phyloP scores from a whole-genome alignment of 2,888 invertebrate genomes.

The Drosophila affinis region DNA sequence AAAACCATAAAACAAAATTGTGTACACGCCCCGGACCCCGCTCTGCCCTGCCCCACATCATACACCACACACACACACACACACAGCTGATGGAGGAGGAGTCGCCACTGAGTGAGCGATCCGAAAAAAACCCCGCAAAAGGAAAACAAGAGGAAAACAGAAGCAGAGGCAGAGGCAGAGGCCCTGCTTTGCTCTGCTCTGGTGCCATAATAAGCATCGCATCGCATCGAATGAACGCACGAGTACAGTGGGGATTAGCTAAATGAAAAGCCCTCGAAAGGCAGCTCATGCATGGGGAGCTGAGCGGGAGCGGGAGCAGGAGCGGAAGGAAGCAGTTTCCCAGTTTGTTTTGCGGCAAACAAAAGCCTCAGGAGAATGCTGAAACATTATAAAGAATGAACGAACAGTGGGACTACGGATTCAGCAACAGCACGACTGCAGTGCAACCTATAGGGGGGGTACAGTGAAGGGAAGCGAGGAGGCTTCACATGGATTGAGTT shows the following conservation, averaged over 20 bases:
- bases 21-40: slow-evolving; percentile 55
- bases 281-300: slow-evolving; percentile 33
- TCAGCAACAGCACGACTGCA: slow-evolving; percentile 4
- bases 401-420: not conserved
- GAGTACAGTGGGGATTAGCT: slow-evolving; percentile 61
- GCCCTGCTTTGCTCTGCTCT: not conserved
- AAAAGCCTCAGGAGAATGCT: slow-evolving; percentile 37
- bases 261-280: slow-evolving; percentile 58
- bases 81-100: slow-evolving; percentile 9
- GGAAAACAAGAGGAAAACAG: slow-evolving; percentile 6
- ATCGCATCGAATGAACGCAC: slow-evolving; percentile 24
- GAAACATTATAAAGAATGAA: slow-evolving; percentile 28
- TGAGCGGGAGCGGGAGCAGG: not conserved
- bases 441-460: slow-evolving; percentile 1
- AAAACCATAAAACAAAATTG: slow-evolving; percentile 78
- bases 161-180: not conserved
- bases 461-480: not conserved
- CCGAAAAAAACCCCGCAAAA: slow-evolving; percentile 10
- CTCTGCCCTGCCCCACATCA: not conserved
- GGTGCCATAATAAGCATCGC: slow-evolving; percentile 44
- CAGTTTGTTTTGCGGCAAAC: slow-evolving; percentile 36
- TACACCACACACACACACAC: slow-evolving; percentile 9
- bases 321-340: slow-evolving; percentile 20
- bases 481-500: slow-evolving; percentile 11
- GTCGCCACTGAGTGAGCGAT: slow-evolving; percentile 39